These are phyloP conservation scores for Frankliniella intonsa DNA, from an alignment of 2,888 invertebrate genomes.

Conservation along the genomic window DNA sequence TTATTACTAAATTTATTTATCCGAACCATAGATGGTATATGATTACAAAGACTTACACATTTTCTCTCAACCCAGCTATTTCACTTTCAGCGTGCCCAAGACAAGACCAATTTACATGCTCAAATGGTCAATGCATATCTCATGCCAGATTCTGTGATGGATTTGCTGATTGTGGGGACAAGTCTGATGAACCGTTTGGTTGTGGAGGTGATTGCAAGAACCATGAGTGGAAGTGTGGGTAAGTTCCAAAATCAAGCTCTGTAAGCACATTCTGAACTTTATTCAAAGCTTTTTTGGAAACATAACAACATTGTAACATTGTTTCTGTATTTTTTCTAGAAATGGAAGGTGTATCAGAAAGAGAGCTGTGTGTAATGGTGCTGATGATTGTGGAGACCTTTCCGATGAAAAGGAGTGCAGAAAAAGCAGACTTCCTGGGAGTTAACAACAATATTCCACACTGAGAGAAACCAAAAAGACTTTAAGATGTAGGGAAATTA, in stretches of 20 bases:
- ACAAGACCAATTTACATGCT: constrained; percentile 55
- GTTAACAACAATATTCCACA: background rate
- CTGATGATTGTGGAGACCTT: constrained; percentile 38
- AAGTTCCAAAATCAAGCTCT: constrained; percentile 3
- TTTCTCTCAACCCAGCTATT: constrained; percentile 51
- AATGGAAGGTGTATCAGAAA: constrained; percentile 37
- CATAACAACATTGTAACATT: background rate
- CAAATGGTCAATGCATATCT: constrained; percentile 60
- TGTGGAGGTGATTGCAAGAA: constrained; percentile 44
- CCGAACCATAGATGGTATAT: background rate
- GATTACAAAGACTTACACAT: constrained; percentile 38
- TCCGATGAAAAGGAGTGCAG: constrained; percentile 37
- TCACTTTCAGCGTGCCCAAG: constrained; percentile 53
- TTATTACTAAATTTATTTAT: constrained; percentile 1
- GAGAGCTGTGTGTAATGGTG: constrained; percentile 37
- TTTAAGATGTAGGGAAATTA: background rate
- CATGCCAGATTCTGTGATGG: constrained; percentile 61
- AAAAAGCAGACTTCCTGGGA: constrained; percentile 29
- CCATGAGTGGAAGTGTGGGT: constrained; percentile 40
- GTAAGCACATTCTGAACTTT: background rate
- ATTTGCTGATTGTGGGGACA: constrained; percentile 60
- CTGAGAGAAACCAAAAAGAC: constrained; percentile 11
- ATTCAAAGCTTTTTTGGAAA: background rate
- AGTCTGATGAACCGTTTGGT: constrained; percentile 61
- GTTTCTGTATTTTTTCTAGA: constrained; percentile 32